Conservation (phyloP, 2,797 vertebrate genomes). For the Sphaeramia orbicularis region DNA sequence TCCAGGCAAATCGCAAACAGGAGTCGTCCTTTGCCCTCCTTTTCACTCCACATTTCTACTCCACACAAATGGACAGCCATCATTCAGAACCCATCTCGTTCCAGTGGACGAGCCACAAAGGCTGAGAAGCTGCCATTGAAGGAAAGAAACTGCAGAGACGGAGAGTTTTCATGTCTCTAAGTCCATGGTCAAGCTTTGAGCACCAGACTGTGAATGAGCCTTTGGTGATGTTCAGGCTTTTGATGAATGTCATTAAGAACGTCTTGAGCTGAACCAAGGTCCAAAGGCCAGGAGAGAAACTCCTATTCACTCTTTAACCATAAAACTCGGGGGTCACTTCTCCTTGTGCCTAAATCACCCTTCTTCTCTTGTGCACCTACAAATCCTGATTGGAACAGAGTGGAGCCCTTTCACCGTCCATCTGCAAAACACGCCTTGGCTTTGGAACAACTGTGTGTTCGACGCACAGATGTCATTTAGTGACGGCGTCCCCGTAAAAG, state of each 20-base stretch:
- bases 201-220: slow-evolving; percentile 71
- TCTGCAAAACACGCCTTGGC: slow-evolving; percentile 33
- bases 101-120: slow-evolving; percentile 75
- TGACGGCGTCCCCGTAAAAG: slow-evolving; percentile 31
- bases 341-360: slow-evolving; percentile 30
- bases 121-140: slow-evolving; percentile 61
- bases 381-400: slow-evolving; percentile 32
- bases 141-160: slow-evolving; percentile 35
- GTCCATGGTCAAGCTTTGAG: slow-evolving; percentile 70
- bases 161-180: slow-evolving; percentile 55
- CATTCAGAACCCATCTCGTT: slow-evolving; percentile 73
- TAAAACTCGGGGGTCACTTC: slow-evolving; percentile 27
- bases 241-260: slow-evolving; percentile 67
- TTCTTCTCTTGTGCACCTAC: slow-evolving; percentile 18
- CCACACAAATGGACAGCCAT: slow-evolving; percentile 64
- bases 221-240: slow-evolving; percentile 61
- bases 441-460: slow-evolving; percentile 36
- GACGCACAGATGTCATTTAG: slow-evolving; percentile 45
- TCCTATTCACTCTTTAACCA: slow-evolving; percentile 56
- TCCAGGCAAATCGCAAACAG: slow-evolving; percentile 71
- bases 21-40: slow-evolving; percentile 56
- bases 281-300: slow-evolving; percentile 56
- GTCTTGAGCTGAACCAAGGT: slow-evolving; percentile 57
- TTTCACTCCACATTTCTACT: slow-evolving; percentile 60
- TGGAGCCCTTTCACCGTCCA: background rate